Base-by-base conservation (phyloP, 2,888 invertebrate genomes). In the Polydrusus cervinus region DNA sequence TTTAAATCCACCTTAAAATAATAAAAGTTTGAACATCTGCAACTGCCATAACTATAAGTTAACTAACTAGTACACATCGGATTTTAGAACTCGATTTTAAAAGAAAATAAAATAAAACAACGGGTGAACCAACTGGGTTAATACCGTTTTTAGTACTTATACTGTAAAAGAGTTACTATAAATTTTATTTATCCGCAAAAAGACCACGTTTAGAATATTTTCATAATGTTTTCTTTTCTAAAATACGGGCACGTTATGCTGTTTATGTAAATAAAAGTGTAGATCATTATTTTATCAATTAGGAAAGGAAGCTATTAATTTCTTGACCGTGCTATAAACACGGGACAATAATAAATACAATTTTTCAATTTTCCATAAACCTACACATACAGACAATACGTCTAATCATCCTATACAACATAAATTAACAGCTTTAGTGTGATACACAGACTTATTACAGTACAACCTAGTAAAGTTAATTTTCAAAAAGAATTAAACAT, bases 91-190 rank as follows among this genome's bases (percentile, higher is more conserved):
- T 30, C 11, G 13, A 53, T 25, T 53, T 7, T 13, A 1, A n/a
- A 53, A 13, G 53, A 51, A 53, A 30, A 53, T 53, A 53, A 53
- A 53, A 53, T 13, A 25, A 53, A 53, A 53, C 30, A 53, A 30
- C 13, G 25, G 53, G 11, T 25, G n/a, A 53, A 53, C n/a, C 30
- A 13, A 11, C 51, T 51, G 20, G 51, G 51, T 51, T 53, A 30
- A 25, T 53, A 7, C 53, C 8, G 25, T 5, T 53, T 53, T 53
- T 53, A 53, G 53, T 53, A 30, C 25, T 53, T 53, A 1, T 5
- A 53, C 53, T 18, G 11, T 51, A 25, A 16, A n/a, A 18, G 18
- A 25, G 51, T 51, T 18, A 51, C 20, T 51, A 25, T 25, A 25
- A 51, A 0, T 51, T 51, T 25, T 51, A 51, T 10, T 51, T 11